Evolutionary conservation across 2,888 invertebrate genomes (phyloP).

Genomic region (Chrysina gloriosa): DNA sequence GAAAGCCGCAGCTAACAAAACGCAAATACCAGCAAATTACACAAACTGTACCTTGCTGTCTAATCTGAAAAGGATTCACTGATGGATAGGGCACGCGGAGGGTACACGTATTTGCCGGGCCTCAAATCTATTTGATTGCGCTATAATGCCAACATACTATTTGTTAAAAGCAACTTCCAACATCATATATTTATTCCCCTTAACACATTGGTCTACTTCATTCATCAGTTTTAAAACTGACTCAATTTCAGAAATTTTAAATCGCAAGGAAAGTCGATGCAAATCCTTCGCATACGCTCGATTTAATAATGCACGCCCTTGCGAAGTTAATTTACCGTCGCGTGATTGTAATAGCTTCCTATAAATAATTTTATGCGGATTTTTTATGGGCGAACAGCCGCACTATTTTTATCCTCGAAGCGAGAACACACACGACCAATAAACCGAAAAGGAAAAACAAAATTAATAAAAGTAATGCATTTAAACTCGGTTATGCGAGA

Average conservation of each 20-base stretch:
- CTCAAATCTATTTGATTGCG: too few species aligned
- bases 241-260: constrained; percentile 5
- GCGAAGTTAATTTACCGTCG: constrained; percentile 33
- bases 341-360: constrained; percentile 40
- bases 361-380: constrained; percentile 41
- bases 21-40: too few species aligned
- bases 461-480: constrained; percentile 25
- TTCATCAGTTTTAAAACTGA: background rate
- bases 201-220: too few species aligned
- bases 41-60: too few species aligned
- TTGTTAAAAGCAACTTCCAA: too few species aligned
- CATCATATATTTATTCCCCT: too few species aligned
- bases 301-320: constrained; percentile 36
- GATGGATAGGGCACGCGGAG: too few species aligned
- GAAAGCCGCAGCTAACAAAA: too few species aligned
- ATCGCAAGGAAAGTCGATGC: constrained; percentile 19
- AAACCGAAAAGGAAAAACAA: background rate
- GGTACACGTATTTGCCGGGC: too few species aligned
- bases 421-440: background rate
- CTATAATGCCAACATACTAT: too few species aligned
- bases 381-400: constrained; percentile 29
- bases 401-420: constrained; percentile 20
- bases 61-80: too few species aligned
- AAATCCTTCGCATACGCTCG: background rate
- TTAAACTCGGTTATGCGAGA: background rate